phyloP scores from a whole-genome alignment of 1,140 invertebrate genomes.

The Orius insidiosus region DNA sequence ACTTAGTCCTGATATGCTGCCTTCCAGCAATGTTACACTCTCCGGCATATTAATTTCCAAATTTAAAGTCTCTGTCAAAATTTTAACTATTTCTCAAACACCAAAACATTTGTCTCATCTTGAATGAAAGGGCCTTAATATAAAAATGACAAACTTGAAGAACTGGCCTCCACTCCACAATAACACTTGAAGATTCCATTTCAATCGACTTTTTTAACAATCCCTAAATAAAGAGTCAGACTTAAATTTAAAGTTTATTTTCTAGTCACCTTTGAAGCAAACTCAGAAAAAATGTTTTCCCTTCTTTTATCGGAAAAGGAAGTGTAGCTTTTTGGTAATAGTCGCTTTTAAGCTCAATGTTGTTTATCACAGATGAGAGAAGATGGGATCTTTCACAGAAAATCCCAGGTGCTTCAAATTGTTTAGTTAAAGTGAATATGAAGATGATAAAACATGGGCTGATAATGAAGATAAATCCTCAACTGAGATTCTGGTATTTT shows the following conservation, averaged over 20 bases:
- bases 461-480: slow-evolving; percentile 84
- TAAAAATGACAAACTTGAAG: too few species aligned
- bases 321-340: slow-evolving; percentile 74
- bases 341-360: slow-evolving; percentile 60
- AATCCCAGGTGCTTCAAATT: slow-evolving; percentile 60
- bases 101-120: too few species aligned
- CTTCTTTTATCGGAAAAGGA: slow-evolving; percentile 47
- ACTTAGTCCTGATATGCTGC: too few species aligned
- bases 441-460: slow-evolving; percentile 91
- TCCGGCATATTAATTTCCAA: too few species aligned
- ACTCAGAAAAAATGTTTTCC: slow-evolving; percentile 32
- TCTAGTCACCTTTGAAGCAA: slow-evolving; percentile 20
- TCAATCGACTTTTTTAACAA: too few species aligned
- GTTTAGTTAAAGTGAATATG: slow-evolving; percentile 84
- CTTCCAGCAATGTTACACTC: too few species aligned
- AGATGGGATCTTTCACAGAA: slow-evolving; percentile 69
- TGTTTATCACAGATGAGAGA: slow-evolving; percentile 77
- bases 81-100: too few species aligned
- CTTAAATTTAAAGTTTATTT: neutral
- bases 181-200: too few species aligned
- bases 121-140: too few species aligned
- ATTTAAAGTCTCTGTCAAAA: too few species aligned
- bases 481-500: slow-evolving; percentile 25
- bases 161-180: too few species aligned
- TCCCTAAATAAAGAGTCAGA: too few species aligned